Percentiles rank a stretch among this genome's conserved stretches.
Conservation (phyloP, 2,888 invertebrate genomes). For the Drosophila paranaensis region DNA sequence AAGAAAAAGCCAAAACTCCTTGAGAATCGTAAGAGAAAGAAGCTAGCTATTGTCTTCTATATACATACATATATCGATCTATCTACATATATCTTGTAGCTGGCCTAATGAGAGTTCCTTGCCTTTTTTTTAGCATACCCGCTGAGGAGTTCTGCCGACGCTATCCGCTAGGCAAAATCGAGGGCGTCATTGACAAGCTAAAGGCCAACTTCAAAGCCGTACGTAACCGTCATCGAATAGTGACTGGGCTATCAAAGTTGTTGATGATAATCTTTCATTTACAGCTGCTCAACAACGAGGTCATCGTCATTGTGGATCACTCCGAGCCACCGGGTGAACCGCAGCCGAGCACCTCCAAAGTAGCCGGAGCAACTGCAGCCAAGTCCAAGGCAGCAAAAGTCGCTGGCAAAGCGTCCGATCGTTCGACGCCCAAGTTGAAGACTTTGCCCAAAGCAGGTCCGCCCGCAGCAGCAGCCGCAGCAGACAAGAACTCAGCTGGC, state of each 20-base stretch:
- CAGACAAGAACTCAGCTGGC: background rate
- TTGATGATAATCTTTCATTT: background rate
- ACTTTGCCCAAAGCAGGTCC: background rate
- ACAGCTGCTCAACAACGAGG: slow-evolving; percentile 20
- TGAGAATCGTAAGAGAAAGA: background rate
- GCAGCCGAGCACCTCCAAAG: background rate
- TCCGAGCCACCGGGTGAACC: background rate
- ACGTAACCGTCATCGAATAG: slow-evolving; percentile 4
- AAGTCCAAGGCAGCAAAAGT: background rate
- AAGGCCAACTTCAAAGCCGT: slow-evolving; percentile 33
- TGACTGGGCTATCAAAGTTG: background rate
- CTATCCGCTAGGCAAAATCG: slow-evolving; percentile 35
- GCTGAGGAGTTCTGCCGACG: slow-evolving; percentile 8
- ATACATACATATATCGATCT: background rate
- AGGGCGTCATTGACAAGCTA: slow-evolving; percentile 32
- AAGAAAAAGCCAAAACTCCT: background rate
- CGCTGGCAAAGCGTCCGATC: background rate
- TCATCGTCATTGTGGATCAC: slow-evolving; percentile 26
- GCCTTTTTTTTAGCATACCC: slow-evolving; percentile 17
- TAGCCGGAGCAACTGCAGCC: background rate
- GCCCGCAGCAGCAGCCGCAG: background rate
- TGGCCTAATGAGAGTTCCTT: background rate
- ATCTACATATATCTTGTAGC: background rate
- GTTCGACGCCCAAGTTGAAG: background rate
- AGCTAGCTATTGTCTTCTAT: background rate